Evolutionary conservation across 2,113 vertebrate genomes (phyloP).

Genomic region (Dasyurus viverrinus): DNA sequence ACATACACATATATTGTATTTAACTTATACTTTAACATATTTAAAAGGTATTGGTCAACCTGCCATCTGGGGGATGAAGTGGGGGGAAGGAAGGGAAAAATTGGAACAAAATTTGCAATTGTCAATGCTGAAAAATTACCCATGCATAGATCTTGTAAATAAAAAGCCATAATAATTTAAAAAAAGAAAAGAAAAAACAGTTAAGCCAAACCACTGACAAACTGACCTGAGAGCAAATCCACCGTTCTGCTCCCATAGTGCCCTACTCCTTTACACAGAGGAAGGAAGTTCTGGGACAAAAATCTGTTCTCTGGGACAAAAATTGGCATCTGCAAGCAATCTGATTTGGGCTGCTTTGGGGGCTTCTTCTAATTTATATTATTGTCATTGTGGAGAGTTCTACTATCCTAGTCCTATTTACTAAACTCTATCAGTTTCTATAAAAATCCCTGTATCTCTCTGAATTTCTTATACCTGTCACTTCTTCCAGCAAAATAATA

Average conservation of each 20-base stretch:
- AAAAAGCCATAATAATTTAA: background rate
- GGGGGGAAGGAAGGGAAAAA: no score
- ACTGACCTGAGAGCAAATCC: background rate
- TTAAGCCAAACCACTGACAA: background rate
- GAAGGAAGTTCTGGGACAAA: background rate
- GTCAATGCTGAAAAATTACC: no score
- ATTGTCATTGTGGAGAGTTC: background rate
- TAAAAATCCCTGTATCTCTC: background rate
- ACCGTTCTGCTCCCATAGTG: background rate
- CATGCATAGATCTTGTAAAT: no score
- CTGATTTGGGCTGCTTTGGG: background rate
- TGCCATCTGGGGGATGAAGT: no score
- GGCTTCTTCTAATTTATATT: background rate
- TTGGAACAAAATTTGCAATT: no score
- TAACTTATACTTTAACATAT: no score
- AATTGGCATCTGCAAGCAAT: background rate
- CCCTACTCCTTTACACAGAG: background rate
- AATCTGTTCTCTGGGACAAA: background rate
- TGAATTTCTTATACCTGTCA: background rate
- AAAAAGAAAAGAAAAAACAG: background rate
- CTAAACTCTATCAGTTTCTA: background rate
- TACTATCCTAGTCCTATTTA: background rate
- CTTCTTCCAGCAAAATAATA: background rate
- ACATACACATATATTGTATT: no score
- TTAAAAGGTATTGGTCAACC: no score